Percentiles rank a stretch among this genome's conserved stretches.
These are phyloP conservation scores for Paratrypauchen microcephalus DNA, from an alignment of 2,797 vertebrate species.

Conservation along the genomic window DNA sequence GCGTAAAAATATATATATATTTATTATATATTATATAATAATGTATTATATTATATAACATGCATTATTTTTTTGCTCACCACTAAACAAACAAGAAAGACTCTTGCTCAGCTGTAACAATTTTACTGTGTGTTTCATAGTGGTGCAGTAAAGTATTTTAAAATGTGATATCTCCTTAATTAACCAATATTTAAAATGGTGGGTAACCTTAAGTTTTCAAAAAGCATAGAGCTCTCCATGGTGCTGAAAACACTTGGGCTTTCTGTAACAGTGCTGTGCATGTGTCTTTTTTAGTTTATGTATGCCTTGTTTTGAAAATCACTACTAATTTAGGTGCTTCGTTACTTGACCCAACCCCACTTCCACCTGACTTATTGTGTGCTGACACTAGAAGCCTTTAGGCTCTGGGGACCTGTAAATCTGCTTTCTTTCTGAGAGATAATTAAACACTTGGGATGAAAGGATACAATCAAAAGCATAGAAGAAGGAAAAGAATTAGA, in stretches of 20 bases:
- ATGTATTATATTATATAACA: too few species aligned
- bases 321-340: neutral
- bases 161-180: neutral
- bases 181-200: neutral
- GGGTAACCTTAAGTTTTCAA: neutral
- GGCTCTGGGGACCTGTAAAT: conserved; percentile 19
- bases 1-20: too few species aligned
- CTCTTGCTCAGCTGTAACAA: too few species aligned
- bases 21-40: too few species aligned
- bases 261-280: neutral
- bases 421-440: conserved; percentile 27
- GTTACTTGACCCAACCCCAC: neutral
- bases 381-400: neutral
- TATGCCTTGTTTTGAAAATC: neutral
- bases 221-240: conserved; percentile 64
- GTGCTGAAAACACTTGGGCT: conserved; percentile 66
- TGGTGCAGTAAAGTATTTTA: too few species aligned
- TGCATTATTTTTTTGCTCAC: neutral
- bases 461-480: neutral
- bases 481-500: neutral
- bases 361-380: neutral
- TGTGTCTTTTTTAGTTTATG: neutral
- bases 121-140: neutral
- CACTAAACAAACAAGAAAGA: neutral
- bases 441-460: conserved; percentile 58